Conservation (phyloP, 2,888 invertebrate species). For the Cremastobaeus sp. region DNA sequence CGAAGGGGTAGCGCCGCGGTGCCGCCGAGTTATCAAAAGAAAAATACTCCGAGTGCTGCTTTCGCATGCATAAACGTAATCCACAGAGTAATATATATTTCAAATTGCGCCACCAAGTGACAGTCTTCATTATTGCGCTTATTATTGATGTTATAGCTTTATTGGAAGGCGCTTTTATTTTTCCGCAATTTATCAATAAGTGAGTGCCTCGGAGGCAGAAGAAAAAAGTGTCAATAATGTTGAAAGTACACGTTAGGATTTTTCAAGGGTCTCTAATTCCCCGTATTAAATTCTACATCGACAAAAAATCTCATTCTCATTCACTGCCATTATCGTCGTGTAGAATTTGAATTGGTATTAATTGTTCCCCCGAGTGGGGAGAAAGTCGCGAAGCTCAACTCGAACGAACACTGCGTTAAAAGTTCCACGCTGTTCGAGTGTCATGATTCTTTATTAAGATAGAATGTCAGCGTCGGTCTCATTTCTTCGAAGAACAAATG, state of each 20-base stretch:
- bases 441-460: slow-evolving; percentile 76
- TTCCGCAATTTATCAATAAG: too few species aligned
- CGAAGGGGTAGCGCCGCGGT: slow-evolving; percentile 59
- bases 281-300: slow-evolving; percentile 28
- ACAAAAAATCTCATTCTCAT: slow-evolving; percentile 39
- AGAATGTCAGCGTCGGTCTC: slow-evolving; percentile 72
- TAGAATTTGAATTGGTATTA: slow-evolving; percentile 70
- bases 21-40: slow-evolving; percentile 74
- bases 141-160: slow-evolving; percentile 52
- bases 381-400: slow-evolving; percentile 56
- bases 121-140: slow-evolving; percentile 72
- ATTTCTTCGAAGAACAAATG: slow-evolving; percentile 77
- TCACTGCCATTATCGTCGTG: slow-evolving; percentile 52
- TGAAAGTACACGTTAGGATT: too few species aligned
- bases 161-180: too few species aligned
- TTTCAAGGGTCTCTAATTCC: slow-evolving; percentile 29
- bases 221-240: too few species aligned
- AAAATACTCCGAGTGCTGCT: slow-evolving; percentile 75
- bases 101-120: slow-evolving; percentile 69
- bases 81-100: slow-evolving; percentile 74
- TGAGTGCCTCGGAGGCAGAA: too few species aligned
- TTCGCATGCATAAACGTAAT: slow-evolving; percentile 77
- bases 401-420: slow-evolving; percentile 67
- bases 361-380: slow-evolving; percentile 66
- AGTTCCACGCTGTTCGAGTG: slow-evolving; percentile 66